Percentiles rank a stretch among this genome's conserved stretches.
phyloP scores from a whole-genome alignment of 2,113 vertebrate species.

The Promerops cafer region DNA sequence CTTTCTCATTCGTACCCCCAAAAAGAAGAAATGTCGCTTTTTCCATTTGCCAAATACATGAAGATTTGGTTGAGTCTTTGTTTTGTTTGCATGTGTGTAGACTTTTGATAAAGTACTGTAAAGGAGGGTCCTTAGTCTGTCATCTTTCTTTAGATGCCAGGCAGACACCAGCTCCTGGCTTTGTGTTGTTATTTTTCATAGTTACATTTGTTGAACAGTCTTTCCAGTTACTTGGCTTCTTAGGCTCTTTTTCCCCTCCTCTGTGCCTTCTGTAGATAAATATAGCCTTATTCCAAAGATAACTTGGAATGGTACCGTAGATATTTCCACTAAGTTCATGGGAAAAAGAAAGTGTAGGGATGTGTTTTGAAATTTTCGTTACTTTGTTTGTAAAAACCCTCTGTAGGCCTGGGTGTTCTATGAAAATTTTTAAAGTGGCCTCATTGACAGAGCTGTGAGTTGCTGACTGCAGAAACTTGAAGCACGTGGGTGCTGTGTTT shows the following conservation, averaged over 20 bases:
- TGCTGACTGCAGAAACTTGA: background rate
- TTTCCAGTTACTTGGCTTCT: background rate
- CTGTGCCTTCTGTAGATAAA: background rate
- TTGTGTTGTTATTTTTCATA: background rate
- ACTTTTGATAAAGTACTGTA: background rate
- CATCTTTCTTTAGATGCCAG: background rate
- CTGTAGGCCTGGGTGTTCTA: background rate
- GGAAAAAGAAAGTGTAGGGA: background rate
- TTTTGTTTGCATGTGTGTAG: background rate
- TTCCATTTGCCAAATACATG: background rate
- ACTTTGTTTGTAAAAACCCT: background rate
- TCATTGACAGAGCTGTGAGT: background rate
- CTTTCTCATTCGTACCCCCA: background rate
- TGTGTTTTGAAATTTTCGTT: background rate
- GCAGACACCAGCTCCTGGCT: background rate
- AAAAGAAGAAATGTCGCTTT: background rate
- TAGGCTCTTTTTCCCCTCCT: background rate
- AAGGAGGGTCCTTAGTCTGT: background rate
- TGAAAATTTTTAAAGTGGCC: background rate
- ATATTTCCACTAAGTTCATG: background rate
- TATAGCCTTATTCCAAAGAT: background rate
- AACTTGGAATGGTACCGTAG: background rate
- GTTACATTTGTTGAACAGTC: background rate
- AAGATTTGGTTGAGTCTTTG: background rate
- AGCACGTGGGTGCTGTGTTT: rapidly evolving